phyloP scores from a whole-genome alignment of 2,888 invertebrate species.

The Ypsolopha scabrella region DNA sequence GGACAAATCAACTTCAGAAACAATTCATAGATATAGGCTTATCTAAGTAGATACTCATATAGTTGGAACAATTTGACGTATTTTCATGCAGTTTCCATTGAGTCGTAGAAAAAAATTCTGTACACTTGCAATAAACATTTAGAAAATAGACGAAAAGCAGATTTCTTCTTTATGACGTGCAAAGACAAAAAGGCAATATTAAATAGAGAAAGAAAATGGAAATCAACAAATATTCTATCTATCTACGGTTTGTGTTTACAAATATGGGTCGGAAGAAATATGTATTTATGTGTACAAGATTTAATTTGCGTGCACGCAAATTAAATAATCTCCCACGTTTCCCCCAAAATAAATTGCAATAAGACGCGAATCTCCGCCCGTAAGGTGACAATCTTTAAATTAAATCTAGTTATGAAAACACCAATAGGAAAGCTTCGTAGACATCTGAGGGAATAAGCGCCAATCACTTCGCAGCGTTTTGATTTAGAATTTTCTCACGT shows the following conservation, averaged over 20 bases:
- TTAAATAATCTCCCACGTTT: conserved; percentile 44
- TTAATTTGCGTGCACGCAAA: conserved; percentile 25
- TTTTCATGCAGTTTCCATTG: conserved; percentile 8
- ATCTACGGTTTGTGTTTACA: too few species aligned
- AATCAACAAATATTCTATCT: too few species aligned
- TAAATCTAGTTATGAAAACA: conserved; percentile 48
- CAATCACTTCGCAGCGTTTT: conserved; percentile 36
- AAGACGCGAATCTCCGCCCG: conserved; percentile 43
- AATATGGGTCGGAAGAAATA: too few species aligned
- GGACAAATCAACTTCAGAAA: too few species aligned
- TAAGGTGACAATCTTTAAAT: conserved; percentile 63
- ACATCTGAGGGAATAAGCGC: conserved; percentile 21
- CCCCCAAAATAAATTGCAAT: conserved; percentile 60
- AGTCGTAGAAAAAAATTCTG: neutral
- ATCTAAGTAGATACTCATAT: too few species aligned
- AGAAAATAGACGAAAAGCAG: too few species aligned
- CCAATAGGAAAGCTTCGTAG: conserved; percentile 37
- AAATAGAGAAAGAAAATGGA: too few species aligned
- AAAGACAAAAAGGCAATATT: too few species aligned
- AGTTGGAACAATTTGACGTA: conserved; percentile 10
- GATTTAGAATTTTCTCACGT: conserved; percentile 35
- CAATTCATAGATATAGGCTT: too few species aligned
- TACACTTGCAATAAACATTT: too few species aligned
- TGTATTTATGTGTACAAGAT: too few species aligned
- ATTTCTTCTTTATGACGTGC: too few species aligned